Evolutionary conservation across 2,888 invertebrate species (phyloP).

Genomic region (Lampropteryx suffumata): DNA sequence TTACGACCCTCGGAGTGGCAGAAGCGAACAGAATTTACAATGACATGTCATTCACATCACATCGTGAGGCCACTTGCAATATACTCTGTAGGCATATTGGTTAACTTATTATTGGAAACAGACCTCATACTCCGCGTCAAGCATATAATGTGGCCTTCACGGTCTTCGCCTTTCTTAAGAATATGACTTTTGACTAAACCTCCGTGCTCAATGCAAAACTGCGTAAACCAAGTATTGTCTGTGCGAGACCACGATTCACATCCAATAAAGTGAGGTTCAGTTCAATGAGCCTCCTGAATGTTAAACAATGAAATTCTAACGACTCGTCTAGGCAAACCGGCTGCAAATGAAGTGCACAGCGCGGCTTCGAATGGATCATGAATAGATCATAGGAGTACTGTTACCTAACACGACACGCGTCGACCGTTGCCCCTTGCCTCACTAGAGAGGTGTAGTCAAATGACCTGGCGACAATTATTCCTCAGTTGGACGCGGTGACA

Average conservation of each 20-base stretch:
- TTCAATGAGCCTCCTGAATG: conserved; percentile 17
- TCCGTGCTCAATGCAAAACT: conserved; percentile 29
- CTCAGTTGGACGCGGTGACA: conserved; percentile 50
- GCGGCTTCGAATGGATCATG: conserved; percentile 32
- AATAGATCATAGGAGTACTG: conserved; percentile 54
- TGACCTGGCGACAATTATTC: conserved; percentile 54
- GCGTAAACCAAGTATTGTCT: conserved; percentile 27
- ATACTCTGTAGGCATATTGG: conserved; percentile 35
- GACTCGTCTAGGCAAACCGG: conserved; percentile 18
- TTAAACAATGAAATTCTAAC: conserved; percentile 29
- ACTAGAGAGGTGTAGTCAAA: conserved; percentile 43
- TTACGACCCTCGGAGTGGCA: conserved; percentile 71
- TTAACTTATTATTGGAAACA: conserved; percentile 70
- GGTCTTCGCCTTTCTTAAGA: conserved; percentile 37
- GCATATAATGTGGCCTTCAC: conserved; percentile 52
- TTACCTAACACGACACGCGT: conserved; percentile 45
- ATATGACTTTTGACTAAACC: conserved; percentile 27
- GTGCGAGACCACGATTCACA: conserved; percentile 28
- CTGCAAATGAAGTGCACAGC: conserved; percentile 15
- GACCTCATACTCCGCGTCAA: conserved; percentile 59
- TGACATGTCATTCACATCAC: conserved; percentile 78
- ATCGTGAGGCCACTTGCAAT: conserved; percentile 77
- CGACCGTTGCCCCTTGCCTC: conserved; percentile 35
- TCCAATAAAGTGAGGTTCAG: background rate
- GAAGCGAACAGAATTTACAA: conserved; percentile 78